Evolutionary conservation across 2,797 vertebrate genomes (phyloP).

Genomic region (Sebastes melanostomus): DNA sequence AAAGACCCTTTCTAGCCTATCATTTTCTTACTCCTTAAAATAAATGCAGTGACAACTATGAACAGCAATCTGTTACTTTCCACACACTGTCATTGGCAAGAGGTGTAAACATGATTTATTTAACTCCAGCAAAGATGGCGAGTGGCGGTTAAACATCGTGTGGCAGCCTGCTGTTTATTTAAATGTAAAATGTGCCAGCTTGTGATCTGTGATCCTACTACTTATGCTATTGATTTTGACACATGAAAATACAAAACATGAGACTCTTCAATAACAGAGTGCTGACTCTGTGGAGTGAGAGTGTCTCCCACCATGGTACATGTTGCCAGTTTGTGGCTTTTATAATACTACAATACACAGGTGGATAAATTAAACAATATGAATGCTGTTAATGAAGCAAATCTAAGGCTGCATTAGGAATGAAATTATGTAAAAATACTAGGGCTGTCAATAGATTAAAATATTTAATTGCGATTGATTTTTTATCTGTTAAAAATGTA

Average conservation of each 20-base stretch:
- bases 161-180: conserved; percentile 4
- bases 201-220: background rate
- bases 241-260: background rate
- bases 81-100: background rate
- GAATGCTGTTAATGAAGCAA: background rate
- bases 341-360: background rate
- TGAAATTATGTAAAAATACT: background rate
- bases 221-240: background rate
- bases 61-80: background rate
- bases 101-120: background rate
- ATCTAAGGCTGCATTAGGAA: background rate
- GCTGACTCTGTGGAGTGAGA: background rate
- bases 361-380: background rate
- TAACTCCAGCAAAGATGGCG: background rate
- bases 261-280: background rate
- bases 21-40: background rate
- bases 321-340: background rate
- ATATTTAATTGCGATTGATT: no score
- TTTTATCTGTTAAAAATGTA: no score
- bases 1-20: background rate
- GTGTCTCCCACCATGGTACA: background rate
- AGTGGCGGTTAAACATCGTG: background rate
- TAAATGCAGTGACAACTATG: background rate
- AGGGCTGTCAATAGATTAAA: no score
- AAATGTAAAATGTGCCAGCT: background rate